Percentiles rank a stretch among this genome's conserved stretches.
These are phyloP conservation scores for Polyommatus iphigenia DNA, from an alignment of 2,888 invertebrate species.

Conservation along the genomic window DNA sequence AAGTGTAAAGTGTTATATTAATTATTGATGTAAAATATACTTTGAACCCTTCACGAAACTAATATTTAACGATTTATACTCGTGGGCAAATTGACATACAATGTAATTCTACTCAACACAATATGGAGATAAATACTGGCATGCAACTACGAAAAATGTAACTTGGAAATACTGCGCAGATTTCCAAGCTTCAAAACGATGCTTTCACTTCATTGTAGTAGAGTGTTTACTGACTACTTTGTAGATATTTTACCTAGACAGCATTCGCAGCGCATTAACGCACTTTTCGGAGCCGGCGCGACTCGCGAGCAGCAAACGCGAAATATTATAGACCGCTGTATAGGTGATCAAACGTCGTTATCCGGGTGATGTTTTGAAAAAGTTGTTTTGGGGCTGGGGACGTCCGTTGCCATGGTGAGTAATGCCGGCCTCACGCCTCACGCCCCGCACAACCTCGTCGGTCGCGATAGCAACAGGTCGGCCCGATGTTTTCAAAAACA, in stretches of 20 bases:
- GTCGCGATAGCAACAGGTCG: slow-evolving; percentile 69
- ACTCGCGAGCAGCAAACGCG: slow-evolving; percentile 59
- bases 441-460: slow-evolving; percentile 47
- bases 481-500: slow-evolving; percentile 48
- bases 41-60: neutral
- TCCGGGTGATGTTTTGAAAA: slow-evolving; percentile 69
- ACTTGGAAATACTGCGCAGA: too few relatives aligned
- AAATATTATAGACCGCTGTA: slow-evolving; percentile 73
- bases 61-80: slow-evolving; percentile 4
- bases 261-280: slow-evolving; percentile 1
- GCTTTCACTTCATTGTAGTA: too few relatives aligned
- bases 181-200: too few relatives aligned
- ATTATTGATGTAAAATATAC: neutral
- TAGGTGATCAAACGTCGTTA: slow-evolving; percentile 73
- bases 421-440: slow-evolving; percentile 57
- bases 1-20: neutral
- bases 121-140: too few relatives aligned
- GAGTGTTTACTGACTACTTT: too few relatives aligned
- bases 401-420: slow-evolving; percentile 73
- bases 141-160: too few relatives aligned
- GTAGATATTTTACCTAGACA: too few relatives aligned
- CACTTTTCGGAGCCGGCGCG: slow-evolving; percentile 42
- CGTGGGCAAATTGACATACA: too few relatives aligned
- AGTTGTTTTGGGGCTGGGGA: slow-evolving; percentile 61
- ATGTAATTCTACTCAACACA: too few relatives aligned